Evolutionary conservation across 2,888 invertebrate genomes (phyloP).

Genomic region (Acronicta psi): DNA sequence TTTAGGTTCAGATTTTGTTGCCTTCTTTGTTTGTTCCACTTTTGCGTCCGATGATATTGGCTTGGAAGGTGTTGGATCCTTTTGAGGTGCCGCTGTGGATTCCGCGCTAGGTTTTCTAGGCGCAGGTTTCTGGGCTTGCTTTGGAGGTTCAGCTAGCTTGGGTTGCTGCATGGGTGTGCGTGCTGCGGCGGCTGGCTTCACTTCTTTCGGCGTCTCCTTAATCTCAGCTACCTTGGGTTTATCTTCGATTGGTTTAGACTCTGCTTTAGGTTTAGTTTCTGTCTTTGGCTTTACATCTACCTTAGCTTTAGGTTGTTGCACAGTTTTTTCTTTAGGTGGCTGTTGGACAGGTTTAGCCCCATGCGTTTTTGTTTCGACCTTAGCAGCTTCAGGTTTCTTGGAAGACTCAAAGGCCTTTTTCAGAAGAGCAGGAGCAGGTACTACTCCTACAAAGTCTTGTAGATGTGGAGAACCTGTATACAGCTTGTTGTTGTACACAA

Average conservation of each 20-base stretch:
- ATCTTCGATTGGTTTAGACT: conserved; percentile 5
- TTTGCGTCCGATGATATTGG: conserved; percentile 24
- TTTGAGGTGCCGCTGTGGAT: not conserved
- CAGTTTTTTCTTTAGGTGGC: conserved; percentile 38
- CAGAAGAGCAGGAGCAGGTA: conserved; percentile 88
- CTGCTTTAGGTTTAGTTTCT: conserved; percentile 18
- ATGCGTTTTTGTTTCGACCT: conserved; percentile 51
- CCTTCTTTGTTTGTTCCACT: conserved; percentile 20
- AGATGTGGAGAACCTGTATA: conserved; percentile 91
- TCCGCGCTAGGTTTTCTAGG: conserved; percentile 14
- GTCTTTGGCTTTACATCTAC: conserved; percentile 16
- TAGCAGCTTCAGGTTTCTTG: conserved; percentile 49
- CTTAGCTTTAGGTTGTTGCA: conserved; percentile 52
- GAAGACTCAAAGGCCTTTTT: conserved; percentile 72
- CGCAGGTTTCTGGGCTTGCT: conserved; percentile 36
- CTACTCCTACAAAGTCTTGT: conserved; percentile 90
- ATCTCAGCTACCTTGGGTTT: conserved; percentile 33
- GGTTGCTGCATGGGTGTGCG: conserved; percentile 44
- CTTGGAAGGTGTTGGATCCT: conserved; percentile 12
- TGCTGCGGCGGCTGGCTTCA: conserved; percentile 37
- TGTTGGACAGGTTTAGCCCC: conserved; percentile 58
- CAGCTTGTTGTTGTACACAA: conserved; percentile 90
- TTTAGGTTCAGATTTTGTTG: conserved; percentile 25
- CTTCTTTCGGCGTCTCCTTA: conserved; percentile 54
- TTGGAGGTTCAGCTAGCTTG: conserved; percentile 49